Evolutionary conservation across 2,888 invertebrate species (phyloP).

Genomic region (Pardosa pseudoannulata): DNA sequence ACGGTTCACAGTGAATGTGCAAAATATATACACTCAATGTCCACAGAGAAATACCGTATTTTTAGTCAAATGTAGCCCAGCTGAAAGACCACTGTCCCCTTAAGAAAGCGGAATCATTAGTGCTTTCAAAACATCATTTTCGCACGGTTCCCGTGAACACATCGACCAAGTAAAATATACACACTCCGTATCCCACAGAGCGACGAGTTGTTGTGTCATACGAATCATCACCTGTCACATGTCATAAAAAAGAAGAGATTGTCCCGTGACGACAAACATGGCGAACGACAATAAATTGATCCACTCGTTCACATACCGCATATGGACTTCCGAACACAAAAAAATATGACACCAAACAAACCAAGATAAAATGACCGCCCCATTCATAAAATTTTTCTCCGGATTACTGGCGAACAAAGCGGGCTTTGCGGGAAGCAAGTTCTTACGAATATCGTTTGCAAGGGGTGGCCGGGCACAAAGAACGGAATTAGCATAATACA

Average conservation of each 20-base stretch:
- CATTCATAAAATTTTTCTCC: slow-evolving; percentile 11
- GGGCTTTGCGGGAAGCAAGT: slow-evolving; percentile 9
- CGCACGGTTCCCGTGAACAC: too few relatives aligned
- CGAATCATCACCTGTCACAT: slow-evolving; percentile 49
- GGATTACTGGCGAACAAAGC: slow-evolving; percentile 20
- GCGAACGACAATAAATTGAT: slow-evolving; percentile 52
- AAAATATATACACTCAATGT: too few relatives aligned
- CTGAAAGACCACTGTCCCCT: too few relatives aligned
- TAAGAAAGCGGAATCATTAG: too few relatives aligned
- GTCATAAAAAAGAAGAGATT: slow-evolving; percentile 22
- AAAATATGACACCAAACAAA: slow-evolving; percentile 3
- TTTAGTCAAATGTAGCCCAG: too few relatives aligned
- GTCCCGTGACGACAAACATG: slow-evolving; percentile 58
- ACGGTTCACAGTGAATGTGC: too few relatives aligned
- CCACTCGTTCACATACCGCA: slow-evolving; percentile 33
- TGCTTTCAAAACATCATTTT: too few relatives aligned
- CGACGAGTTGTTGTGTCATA: background rate
- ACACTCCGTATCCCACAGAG: background rate
- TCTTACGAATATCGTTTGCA: slow-evolving; percentile 58
- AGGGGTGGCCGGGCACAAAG: slow-evolving; percentile 34
- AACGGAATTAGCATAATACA: slow-evolving; percentile 63
- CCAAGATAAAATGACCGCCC: background rate
- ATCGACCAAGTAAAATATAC: too few relatives aligned
- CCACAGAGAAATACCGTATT: too few relatives aligned
- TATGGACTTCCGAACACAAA: slow-evolving; percentile 31